phyloP scores from a whole-genome alignment of 53 echinoderm and acorn worm species.

The Crossaster papposus region DNA sequence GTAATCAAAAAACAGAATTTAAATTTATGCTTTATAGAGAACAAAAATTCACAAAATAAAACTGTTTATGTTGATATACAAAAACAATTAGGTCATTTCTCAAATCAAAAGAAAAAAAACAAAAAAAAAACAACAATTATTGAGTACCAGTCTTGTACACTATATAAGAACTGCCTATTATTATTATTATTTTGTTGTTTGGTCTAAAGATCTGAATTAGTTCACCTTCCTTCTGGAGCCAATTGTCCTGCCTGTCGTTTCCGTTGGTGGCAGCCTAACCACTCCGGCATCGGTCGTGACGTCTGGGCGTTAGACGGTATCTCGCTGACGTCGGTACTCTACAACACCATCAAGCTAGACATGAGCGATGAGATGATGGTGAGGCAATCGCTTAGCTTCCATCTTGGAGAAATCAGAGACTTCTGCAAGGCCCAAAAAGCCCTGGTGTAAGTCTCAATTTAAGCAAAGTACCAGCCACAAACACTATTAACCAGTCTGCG shows the following conservation, averaged over 20 bases:
- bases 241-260: constrained; percentile 63
- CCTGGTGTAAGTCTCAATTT: constrained; percentile 21
- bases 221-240: constrained; percentile 71
- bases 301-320: constrained; percentile 92
- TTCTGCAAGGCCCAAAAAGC: constrained; percentile 63
- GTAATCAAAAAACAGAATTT: too few relatives aligned
- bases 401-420: constrained; percentile 76
- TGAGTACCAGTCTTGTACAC: too few relatives aligned
- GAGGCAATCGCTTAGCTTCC: constrained; percentile 73
- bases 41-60: too few relatives aligned
- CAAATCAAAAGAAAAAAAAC: too few relatives aligned
- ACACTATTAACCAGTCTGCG: too few relatives aligned
- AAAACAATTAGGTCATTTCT: too few relatives aligned
- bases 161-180: too few relatives aligned
- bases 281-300: constrained; percentile 54
- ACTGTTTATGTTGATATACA: too few relatives aligned
- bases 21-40: too few relatives aligned
- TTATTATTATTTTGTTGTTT: too few relatives aligned
- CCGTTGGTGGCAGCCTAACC: constrained; percentile 89
- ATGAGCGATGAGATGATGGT: constrained; percentile 73
- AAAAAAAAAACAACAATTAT: too few relatives aligned
- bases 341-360: constrained; percentile 80
- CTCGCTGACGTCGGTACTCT: constrained; percentile 62
- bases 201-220: constrained; percentile 68
- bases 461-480: background rate